Evolutionary conservation across 2,797 vertebrate genomes (phyloP).

Genomic region (Thaleichthys pacificus): DNA sequence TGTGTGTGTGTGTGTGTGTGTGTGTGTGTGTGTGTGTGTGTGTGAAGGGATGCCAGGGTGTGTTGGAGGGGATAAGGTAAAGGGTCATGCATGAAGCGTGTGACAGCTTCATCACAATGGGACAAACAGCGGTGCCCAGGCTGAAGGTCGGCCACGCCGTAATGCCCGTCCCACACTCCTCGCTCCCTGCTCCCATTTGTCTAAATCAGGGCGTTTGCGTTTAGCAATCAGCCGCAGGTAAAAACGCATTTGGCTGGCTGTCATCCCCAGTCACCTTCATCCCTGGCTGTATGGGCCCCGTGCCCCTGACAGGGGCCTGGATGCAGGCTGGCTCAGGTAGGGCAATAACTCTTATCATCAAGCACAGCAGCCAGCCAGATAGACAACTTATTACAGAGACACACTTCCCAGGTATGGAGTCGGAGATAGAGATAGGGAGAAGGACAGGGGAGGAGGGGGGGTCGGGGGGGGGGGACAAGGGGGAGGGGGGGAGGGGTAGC

Average conservation of each 20-base stretch:
- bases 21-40: neutral
- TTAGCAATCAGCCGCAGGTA: conserved; percentile 57
- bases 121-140: conserved; percentile 7
- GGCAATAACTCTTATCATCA: conserved; percentile 26
- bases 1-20: neutral
- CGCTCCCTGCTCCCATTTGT: conserved; percentile 46
- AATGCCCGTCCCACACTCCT: conserved; percentile 33
- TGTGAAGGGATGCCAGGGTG: conserved; percentile 3
- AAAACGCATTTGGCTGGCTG: conserved; percentile 57
- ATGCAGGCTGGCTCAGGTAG: conserved; percentile 11
- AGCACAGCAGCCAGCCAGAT: conserved; percentile 10
- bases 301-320: conserved; percentile 15
- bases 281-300: conserved; percentile 18
- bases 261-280: conserved; percentile 70
- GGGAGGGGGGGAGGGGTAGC: neutral
- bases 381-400: conserved; percentile 15
- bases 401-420: conserved; percentile 12
- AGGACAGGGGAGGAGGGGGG: neutral
- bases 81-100: conserved; percentile 32
- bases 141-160: conserved; percentile 59
- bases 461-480: neutral
- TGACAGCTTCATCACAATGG: conserved; percentile 55
- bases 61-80: conserved; percentile 27
- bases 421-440: conserved; percentile 16
- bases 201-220: conserved; percentile 52